phyloP scores from a whole-genome alignment of 2,113 vertebrate species.

The Triplophysa siluroides region DNA sequence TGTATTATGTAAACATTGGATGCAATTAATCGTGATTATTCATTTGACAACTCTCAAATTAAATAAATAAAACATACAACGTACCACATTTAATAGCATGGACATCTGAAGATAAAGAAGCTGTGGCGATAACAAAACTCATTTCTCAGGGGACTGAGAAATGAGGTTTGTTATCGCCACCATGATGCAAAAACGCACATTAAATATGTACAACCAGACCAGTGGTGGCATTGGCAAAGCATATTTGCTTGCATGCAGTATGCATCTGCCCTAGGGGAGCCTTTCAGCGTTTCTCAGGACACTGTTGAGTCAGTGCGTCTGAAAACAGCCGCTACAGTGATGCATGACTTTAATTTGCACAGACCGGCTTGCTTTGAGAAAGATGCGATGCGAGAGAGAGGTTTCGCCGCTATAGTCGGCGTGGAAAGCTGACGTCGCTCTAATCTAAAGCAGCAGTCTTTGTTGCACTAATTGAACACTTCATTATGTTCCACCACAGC shows the following conservation, averaged over 20 bases:
- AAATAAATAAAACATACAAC: too few species aligned
- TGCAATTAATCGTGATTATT: too few species aligned
- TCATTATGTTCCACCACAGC: constrained; percentile 64
- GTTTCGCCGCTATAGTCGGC: constrained; percentile 52
- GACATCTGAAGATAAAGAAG: neutral
- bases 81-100: neutral
- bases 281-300: constrained; percentile 1
- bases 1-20: too few species aligned
- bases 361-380: neutral
- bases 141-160: neutral
- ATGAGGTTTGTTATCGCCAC: neutral
- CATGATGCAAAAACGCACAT: neutral
- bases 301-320: constrained; percentile 6
- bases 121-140: too few species aligned
- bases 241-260: neutral
- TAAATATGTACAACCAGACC: neutral
- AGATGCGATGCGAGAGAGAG: constrained; percentile 34
- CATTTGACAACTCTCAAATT: too few species aligned
- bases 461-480: constrained; percentile 72
- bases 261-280: constrained; percentile 7
- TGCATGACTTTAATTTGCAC: constrained; percentile 69
- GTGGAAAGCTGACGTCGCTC: constrained; percentile 54
- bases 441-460: constrained; percentile 57
- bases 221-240: too few species aligned
- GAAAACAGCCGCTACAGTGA: constrained; percentile 55